Base-by-base conservation (phyloP, 1,140 invertebrate genomes). In the Tetragonula clypearis region DNA sequence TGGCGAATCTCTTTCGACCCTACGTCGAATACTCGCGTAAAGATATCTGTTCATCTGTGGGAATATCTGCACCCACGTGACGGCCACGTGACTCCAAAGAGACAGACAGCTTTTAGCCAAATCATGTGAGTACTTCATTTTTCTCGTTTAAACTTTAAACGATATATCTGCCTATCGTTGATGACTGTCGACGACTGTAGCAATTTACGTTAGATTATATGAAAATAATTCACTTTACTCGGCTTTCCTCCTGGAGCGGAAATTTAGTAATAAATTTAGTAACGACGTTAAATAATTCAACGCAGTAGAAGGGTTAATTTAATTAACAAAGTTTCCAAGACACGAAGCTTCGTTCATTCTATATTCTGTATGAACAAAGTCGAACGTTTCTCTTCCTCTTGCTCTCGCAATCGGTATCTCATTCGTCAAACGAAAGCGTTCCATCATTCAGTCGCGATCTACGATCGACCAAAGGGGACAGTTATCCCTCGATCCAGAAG, bases 1-100 rank as follows among this genome's bases (percentile, higher is more conserved):
- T 82, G 90, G 90, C 88, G 86, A 91, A 86, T 80, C 76, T 78
- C 83, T 78, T 80, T 86, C 72, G 15, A 77, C 79, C 79, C 56
- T 65, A 86, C 72, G 86, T 82, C 88, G 75, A 83, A 85, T 85
- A 82, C 68, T 60, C 62, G 68, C 58, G 69, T 81, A 84, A 60
- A 60, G 77, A 87, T 87, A 81, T 87, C 81, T 86, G 85, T 86
- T 79, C 65, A 77, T 86, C 87, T 75, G 62, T 60, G 77, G 41
- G 84, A 77, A 87, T 85, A 75, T 81, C 73, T 78, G 68, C 55
- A 35, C 75, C 65, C 79, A 75, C 83, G 83, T 82, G 88, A 86
- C 77, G 26, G 69, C 73, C 87, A 87, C 84, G 82, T 89, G 85
- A 88, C 73, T 60, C 12, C 14, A 49, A 60, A 41, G 11, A 17